Base-by-base conservation (phyloP, 2,888 invertebrate genomes). In the Drosophila eohydei region DNA sequence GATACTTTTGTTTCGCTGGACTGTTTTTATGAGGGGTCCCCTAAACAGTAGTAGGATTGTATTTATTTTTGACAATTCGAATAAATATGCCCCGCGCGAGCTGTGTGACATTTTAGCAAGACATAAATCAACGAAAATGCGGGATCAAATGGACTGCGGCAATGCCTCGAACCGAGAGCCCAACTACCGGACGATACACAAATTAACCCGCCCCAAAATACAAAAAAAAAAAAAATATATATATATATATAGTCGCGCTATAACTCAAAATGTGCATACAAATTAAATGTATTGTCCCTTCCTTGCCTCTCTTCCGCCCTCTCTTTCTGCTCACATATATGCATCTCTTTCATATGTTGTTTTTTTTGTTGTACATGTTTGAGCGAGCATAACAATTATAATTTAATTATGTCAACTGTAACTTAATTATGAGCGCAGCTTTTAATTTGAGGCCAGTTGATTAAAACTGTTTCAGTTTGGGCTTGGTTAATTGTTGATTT, bases 381-480 rank as follows among this genome's bases (percentile, higher is more conserved):
- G 51, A 70, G 50, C 57, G 71, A 67, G 55, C 77, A 69, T 51
- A 87, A 84, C 85, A 85, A 89, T 90, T 89, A 88, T 89, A 78
- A 86, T 86, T 89, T 86, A 88, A 89, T 84, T 88, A 90, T 90
- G 89, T 90, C 89, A 90, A 90, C 90, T 90, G 85, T 85, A 90
- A 90, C 84, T 89, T 90, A 90, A 89, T 89, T 90, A 89, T 90
- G 81, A 75, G 68, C 72, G 68, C 74, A 79, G 78, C 78, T 82
- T 70, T 85, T 69, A 74, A 83, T 79, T 82, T 78, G 74, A 63
- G 81, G 67, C 59, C 71, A 69, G 51, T 79, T 81, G 78, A 81
- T 74, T 67, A 80, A 69, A 80, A 73, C 66, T 78, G 62, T 80
- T 76, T 71, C 71, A 69, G 62, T 61, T 70, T 52, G 38, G 80